A percentile compares a stretch with the other conserved stretches of the same genome.
phyloP scores from a whole-genome alignment of 2,888 invertebrate species.

The Steromphala cineraria region DNA sequence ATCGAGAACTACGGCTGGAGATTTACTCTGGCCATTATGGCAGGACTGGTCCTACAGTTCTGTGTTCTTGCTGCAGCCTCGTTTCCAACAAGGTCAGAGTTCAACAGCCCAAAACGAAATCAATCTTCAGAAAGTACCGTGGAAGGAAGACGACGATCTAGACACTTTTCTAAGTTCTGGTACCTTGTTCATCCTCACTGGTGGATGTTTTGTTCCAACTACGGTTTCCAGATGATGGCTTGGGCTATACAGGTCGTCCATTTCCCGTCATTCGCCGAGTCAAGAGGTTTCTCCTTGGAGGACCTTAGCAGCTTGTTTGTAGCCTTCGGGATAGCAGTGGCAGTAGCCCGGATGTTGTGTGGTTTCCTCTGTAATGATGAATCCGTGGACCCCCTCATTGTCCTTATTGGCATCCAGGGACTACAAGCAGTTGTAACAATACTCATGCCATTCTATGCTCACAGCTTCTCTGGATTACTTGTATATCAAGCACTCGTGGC shows the following conservation, averaged over 20 bases:
- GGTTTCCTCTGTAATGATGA: not conserved
- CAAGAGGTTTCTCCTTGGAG: no score
- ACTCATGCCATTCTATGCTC: not conserved
- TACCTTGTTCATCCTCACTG: no score
- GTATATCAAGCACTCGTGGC: not conserved
- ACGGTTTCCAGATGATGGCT: no score
- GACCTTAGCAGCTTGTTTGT: not conserved
- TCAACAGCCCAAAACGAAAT: not conserved
- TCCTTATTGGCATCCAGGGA: not conserved
- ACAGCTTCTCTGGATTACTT: not conserved
- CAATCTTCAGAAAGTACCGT: not conserved
- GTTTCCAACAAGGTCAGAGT: not conserved
- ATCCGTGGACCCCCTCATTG: not conserved
- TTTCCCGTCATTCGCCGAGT: no score
- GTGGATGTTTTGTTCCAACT: no score
- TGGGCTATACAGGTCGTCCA: no score
- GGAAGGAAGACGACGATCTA: no score
- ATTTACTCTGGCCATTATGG: not conserved
- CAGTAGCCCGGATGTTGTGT: not conserved
- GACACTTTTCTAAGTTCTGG: no score
- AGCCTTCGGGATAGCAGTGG: not conserved
- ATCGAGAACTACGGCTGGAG: constrained; percentile 21
- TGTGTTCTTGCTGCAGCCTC: not conserved
- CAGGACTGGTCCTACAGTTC: not conserved
- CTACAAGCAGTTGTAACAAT: not conserved